These are phyloP conservation scores for Anolis apletophallus DNA, from an alignment of 2,797 vertebrate species.

Conservation along the genomic window DNA sequence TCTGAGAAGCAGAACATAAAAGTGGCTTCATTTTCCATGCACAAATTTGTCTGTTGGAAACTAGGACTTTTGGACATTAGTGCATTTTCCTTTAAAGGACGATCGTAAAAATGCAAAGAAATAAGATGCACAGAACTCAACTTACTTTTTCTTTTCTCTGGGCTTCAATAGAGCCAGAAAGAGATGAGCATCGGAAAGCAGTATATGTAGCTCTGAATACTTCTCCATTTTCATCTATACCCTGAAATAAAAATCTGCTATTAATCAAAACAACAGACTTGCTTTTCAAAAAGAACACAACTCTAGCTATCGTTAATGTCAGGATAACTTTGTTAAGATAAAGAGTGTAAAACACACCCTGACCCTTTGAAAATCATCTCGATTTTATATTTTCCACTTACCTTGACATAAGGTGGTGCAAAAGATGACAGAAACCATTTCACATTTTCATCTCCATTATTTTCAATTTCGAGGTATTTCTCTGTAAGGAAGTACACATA, in stretches of 20 bases:
- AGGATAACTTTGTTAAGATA: neutral
- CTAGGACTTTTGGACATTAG: neutral
- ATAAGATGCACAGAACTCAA: constrained; percentile 3
- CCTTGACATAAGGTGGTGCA: constrained; percentile 95
- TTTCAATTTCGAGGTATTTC: constrained; percentile 88
- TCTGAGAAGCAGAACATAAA: neutral
- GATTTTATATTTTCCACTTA: constrained; percentile 65
- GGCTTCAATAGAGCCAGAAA: constrained; percentile 86
- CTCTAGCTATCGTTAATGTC: neutral
- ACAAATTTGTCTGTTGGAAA: neutral
- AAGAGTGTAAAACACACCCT: neutral
- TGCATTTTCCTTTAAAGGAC: neutral
- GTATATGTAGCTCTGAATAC: constrained; percentile 92
- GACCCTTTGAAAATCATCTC: neutral
- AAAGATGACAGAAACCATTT: constrained; percentile 94
- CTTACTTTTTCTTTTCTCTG: constrained; percentile 86
- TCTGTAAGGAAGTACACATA: constrained; percentile 78
- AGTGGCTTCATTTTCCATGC: neutral
- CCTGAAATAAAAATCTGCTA: constrained; percentile 76
- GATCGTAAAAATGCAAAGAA: neutral
- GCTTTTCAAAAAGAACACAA: neutral
- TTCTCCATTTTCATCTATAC: constrained; percentile 85
- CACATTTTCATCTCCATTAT: constrained; percentile 82
- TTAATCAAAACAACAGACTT: neutral
- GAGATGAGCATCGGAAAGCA: constrained; percentile 86